These are phyloP conservation scores for Drosophila affinis DNA, from an alignment of 2,888 invertebrate species.

Conservation along the genomic window DNA sequence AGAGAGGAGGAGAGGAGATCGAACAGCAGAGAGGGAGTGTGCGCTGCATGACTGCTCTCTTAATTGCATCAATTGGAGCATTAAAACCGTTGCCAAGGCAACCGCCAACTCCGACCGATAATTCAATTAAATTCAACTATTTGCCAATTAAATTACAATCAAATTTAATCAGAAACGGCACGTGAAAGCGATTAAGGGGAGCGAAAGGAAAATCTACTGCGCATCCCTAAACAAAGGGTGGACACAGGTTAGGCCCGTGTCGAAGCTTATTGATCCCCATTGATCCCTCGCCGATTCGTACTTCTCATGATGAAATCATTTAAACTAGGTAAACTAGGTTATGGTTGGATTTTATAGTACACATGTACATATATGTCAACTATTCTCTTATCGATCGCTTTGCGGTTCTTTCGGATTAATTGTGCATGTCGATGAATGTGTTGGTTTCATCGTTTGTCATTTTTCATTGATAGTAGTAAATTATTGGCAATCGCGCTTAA, in stretches of 20 bases:
- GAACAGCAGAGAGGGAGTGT: constrained; percentile 10
- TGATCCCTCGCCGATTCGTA: neutral
- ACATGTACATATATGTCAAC: neutral
- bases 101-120: constrained; percentile 24
- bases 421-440: neutral
- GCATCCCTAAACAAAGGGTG: constrained; percentile 6
- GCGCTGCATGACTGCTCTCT: constrained; percentile 33
- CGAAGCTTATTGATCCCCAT: neutral
- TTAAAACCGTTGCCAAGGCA: constrained; percentile 55
- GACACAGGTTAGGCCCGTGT: constrained; percentile 4
- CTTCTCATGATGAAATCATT: neutral
- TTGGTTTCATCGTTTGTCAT: constrained; percentile 43
- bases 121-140: constrained; percentile 48
- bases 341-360: constrained; percentile 6
- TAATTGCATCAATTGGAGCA: constrained; percentile 73
- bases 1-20: neutral
- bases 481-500: constrained; percentile 65
- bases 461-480: constrained; percentile 60
- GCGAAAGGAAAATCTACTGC: constrained; percentile 2
- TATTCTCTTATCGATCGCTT: constrained; percentile 25
- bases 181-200: constrained; percentile 32
- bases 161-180: constrained; percentile 29
- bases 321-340: constrained; percentile 17
- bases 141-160: constrained; percentile 38
- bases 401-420: constrained; percentile 10